phyloP scores from a whole-genome alignment of 2,113 vertebrate genomes.

The Oenanthe melanoleuca region DNA sequence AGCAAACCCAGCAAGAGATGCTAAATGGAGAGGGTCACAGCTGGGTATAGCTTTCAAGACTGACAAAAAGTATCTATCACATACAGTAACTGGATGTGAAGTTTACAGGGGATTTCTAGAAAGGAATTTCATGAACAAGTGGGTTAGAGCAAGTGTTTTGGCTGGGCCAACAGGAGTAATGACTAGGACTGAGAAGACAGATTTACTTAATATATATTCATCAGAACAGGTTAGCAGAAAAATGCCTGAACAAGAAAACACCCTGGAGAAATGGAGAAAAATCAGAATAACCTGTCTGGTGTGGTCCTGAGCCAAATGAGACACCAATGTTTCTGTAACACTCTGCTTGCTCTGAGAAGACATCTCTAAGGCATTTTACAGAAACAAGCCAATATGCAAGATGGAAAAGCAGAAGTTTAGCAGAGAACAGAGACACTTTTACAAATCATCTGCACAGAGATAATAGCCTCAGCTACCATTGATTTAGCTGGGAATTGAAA shows the following conservation, averaged over 20 bases:
- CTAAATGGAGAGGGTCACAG: not conserved
- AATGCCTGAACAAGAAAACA: not conserved
- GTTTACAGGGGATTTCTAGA: not conserved
- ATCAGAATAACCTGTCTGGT: not conserved
- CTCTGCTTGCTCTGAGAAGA: not conserved
- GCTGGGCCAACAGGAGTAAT: not conserved
- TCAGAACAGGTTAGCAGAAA: not conserved
- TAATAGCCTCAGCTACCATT: not conserved
- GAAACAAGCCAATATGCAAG: not conserved
- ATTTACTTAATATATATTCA: not conserved
- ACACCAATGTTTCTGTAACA: not conserved
- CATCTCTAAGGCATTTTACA: not conserved
- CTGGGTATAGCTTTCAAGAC: not conserved
- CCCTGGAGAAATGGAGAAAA: not conserved
- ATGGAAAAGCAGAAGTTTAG: not conserved
- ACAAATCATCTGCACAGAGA: not conserved
- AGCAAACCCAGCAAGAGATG: not conserved
- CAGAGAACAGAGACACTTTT: not conserved
- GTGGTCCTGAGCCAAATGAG: not conserved
- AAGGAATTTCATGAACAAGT: not conserved
- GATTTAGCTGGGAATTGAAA: not conserved
- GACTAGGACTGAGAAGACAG: not conserved
- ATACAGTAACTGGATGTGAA: not conserved
- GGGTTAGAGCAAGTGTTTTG: not conserved
- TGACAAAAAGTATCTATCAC: constrained; percentile 41